Evolutionary conservation across 1,140 invertebrate genomes (phyloP).

Genomic region (Drosophila ohnishii): DNA sequence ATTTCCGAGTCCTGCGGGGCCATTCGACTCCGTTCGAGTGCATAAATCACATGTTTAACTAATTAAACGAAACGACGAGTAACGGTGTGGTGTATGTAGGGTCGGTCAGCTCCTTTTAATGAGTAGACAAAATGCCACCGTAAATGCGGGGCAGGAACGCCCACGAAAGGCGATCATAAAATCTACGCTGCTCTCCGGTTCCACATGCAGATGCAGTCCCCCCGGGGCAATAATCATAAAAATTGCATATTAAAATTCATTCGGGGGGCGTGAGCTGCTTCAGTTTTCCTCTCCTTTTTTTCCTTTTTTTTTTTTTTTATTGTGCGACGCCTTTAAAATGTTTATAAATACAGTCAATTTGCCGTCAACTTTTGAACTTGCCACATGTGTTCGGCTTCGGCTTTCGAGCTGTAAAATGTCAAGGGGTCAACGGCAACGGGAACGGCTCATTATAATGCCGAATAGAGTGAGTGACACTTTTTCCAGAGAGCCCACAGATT

Average conservation of each 20-base stretch:
- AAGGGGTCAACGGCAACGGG: constrained; percentile 60
- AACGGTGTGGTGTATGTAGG: constrained; percentile 36
- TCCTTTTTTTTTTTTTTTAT: constrained; percentile 35
- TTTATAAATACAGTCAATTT: constrained; percentile 82
- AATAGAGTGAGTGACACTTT: constrained; percentile 58
- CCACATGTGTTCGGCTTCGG: constrained; percentile 73
- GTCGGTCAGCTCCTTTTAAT: constrained; percentile 53
- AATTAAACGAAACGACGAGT: constrained; percentile 69
- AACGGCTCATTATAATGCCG: constrained; percentile 52
- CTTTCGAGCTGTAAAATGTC: constrained; percentile 60
- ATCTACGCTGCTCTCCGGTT: constrained; percentile 28
- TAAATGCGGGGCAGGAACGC: constrained; percentile 52
- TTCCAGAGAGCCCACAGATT: constrained; percentile 22
- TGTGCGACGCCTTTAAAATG: constrained; percentile 63
- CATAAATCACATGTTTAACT: constrained; percentile 73
- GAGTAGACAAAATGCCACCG: constrained; percentile 62
- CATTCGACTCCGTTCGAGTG: constrained; percentile 23
- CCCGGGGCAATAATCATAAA: constrained; percentile 68
- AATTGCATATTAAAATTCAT: constrained; percentile 75
- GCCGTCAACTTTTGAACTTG: constrained; percentile 79
- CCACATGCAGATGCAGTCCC: constrained; percentile 32
- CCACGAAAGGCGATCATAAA: constrained; percentile 52
- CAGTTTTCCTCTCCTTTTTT: constrained; percentile 18
- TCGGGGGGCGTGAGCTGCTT: constrained; percentile 55
- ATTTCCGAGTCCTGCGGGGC: constrained; percentile 16